These are phyloP conservation scores for Glyptemys insculpta DNA, from an alignment of 2,797 vertebrate species.

Conservation along the genomic window DNA sequence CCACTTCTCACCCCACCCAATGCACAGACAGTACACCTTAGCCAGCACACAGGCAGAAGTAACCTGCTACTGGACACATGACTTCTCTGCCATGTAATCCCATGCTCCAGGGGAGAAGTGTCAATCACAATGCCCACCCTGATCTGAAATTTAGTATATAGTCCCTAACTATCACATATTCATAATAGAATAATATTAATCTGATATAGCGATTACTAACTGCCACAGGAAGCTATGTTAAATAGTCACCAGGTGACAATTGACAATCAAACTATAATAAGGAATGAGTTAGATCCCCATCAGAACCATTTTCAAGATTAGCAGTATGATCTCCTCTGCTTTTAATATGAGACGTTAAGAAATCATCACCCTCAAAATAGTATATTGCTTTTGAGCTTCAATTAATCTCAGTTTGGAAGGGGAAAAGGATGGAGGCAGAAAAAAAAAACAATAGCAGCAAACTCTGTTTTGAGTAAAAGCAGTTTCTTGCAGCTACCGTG, in stretches of 20 bases:
- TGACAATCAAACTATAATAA: constrained; percentile 17
- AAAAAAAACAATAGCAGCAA: background rate
- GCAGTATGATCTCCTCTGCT: background rate
- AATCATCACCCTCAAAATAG: constrained; percentile 34
- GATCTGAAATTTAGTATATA: background rate
- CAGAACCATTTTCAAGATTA: constrained; percentile 32
- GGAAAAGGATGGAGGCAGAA: background rate
- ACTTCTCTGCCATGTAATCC: no score
- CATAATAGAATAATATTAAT: background rate
- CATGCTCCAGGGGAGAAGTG: background rate
- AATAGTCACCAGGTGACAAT: constrained; percentile 25
- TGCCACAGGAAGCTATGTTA: constrained; percentile 19
- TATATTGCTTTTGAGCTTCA: constrained; percentile 55
- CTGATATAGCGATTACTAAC: no score
- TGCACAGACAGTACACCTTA: background rate
- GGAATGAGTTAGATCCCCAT: constrained; percentile 25
- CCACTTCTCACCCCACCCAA: background rate
- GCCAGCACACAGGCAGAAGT: background rate
- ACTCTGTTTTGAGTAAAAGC: background rate
- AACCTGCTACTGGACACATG: background rate
- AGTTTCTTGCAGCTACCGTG: background rate
- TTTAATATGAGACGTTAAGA: constrained; percentile 41
- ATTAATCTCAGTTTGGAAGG: constrained; percentile 46
- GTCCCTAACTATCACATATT: background rate
- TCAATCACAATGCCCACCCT: background rate